Conservation (phyloP, 2,113 vertebrate species). For the Gorsachius goisagi region DNA sequence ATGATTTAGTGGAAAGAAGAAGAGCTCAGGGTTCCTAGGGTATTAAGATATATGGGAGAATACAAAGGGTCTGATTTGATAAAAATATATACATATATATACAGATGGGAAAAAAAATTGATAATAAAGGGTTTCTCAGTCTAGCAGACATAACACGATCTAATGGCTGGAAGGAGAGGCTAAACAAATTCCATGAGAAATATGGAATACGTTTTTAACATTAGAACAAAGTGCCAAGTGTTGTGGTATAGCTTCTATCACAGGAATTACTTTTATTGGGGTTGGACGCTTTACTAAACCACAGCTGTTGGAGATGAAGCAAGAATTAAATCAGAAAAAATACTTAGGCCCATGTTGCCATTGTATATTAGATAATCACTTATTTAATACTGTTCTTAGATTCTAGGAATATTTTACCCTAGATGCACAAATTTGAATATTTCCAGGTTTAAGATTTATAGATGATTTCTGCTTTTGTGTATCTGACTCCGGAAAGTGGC, state of each 20-base stretch:
- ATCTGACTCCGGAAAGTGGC: background rate
- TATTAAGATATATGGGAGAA: background rate
- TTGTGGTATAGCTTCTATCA: constrained; percentile 52
- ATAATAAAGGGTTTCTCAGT: constrained; percentile 46
- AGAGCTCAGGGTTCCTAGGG: background rate
- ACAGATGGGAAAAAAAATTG: constrained; percentile 24
- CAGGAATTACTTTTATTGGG: constrained; percentile 40
- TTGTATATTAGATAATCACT: constrained; percentile 2
- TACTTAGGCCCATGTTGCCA: background rate
- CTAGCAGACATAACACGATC: constrained; percentile 35
- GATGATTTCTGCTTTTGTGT: background rate
- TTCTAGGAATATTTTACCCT: background rate
- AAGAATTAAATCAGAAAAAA: constrained; percentile 49
- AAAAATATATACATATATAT: background rate
- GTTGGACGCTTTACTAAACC: constrained; percentile 28
- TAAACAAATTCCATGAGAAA: constrained; percentile 58
- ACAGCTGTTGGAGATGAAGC: constrained; percentile 39
- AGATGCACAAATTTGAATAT: background rate
- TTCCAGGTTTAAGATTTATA: background rate
- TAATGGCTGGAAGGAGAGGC: constrained; percentile 22
- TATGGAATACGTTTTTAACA: constrained; percentile 22
- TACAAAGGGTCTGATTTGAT: background rate
- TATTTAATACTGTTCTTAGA: background rate
- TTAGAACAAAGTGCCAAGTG: constrained; percentile 41
- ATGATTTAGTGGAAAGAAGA: background rate